Conservation (phyloP, 2,797 vertebrate species). For the Lepilemur septentrionalis region DNA sequence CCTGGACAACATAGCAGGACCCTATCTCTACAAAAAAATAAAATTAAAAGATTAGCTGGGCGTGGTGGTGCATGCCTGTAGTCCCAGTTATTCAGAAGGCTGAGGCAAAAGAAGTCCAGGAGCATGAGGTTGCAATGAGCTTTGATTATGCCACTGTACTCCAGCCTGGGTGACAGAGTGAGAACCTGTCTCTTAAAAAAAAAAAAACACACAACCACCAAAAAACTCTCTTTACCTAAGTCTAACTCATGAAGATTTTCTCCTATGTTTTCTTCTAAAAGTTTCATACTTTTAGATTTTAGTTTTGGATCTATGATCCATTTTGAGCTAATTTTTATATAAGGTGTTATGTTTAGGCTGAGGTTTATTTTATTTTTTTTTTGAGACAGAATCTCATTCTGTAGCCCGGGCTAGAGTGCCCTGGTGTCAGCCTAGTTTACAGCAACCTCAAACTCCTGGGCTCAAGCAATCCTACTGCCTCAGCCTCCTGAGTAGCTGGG, state of each 20-base stretch:
- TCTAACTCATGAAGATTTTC: background rate
- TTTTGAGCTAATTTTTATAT: conserved; percentile 13
- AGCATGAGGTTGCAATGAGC: background rate
- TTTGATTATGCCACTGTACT: background rate
- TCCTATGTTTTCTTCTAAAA: background rate
- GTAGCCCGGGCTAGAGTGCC: too few species aligned
- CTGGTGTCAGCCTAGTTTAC: too few species aligned
- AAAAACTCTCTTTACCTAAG: background rate
- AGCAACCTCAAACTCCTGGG: too few species aligned
- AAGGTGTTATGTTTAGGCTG: background rate
- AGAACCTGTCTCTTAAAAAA: background rate
- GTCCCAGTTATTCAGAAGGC: background rate
- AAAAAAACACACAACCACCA: background rate
- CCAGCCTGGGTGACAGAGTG: background rate
- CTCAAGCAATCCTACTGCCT: too few species aligned
- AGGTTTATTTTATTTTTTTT: background rate
- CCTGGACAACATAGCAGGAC: too few species aligned
- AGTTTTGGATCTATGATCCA: background rate
- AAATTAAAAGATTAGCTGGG: background rate
- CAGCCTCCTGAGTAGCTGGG: too few species aligned
- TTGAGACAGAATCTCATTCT: too few species aligned
- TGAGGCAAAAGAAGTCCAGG: background rate
- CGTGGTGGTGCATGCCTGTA: background rate
- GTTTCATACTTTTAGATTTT: background rate
- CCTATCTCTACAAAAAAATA: background rate